Base-by-base conservation (phyloP, 2,888 invertebrate species). In the Epinotia brunnichana region DNA sequence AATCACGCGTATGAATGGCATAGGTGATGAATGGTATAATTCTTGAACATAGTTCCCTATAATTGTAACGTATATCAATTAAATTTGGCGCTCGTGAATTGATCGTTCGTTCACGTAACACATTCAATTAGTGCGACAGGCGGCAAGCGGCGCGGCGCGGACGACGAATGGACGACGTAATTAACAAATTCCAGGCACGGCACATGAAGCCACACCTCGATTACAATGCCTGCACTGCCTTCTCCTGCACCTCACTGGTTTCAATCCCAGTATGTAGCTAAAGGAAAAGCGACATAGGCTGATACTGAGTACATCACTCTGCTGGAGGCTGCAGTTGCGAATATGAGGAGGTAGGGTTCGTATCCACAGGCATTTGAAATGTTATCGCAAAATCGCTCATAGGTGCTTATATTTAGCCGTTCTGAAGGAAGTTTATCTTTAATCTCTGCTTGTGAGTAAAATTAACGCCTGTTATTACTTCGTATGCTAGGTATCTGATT, bases 131-230 rank as follows among this genome's bases (percentile, higher is more conserved):
- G 78, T 78, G 78, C 70, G 62, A 69, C 64, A 53, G 64, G 21
- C 61, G 35, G 19, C 21, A 54, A 17, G 68, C 54, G 21, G 44
- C 59, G 54, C 67, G 66, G 69, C 66, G 68, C 69, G 64, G 67
- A 75, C 74, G 72, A 69, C 76, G 76, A 78, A 82, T 80, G 79
- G 70, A 76, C 79, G 77, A 80, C 81, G 82, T 85, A 85, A 87
- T 88, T 88, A 88, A 85, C 82, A 84, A 79, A 86, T 87, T 83
- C 82, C 78, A 74, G 77, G 74, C 77, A 78, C 76, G 75, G 74
- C 76, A 76, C 77, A 75, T 29, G 35, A 21, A 59, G 11, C 57
- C 21, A n/a, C 64, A 41, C 39, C 4, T 17, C 9, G 13, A 3
- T 13, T 29, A n/a, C 57, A 7, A 21, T 54, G 57, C 56, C n/a